Conservation (phyloP, 2,888 invertebrate species). For the Tenthredo distinguenda region DNA sequence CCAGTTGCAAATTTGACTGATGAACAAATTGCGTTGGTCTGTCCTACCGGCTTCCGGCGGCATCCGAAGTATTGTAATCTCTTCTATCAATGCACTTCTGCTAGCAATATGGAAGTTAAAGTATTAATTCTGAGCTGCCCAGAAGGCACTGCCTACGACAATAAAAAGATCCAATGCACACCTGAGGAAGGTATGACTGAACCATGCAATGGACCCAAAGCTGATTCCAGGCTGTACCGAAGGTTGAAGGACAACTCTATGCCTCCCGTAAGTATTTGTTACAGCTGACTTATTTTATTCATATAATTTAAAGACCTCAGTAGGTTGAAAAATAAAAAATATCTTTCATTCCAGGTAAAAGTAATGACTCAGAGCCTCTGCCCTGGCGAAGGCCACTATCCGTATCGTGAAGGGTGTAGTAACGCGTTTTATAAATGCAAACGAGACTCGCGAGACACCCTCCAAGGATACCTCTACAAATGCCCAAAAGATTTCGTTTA, state of each 20-base stretch:
- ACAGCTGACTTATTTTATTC: neutral
- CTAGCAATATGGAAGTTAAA: constrained; percentile 85
- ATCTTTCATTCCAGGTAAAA: constrained; percentile 81
- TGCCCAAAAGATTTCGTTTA: constrained; percentile 89
- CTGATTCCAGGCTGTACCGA: constrained; percentile 81
- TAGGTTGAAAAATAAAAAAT: constrained; percentile 6
- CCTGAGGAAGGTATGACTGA: constrained; percentile 81
- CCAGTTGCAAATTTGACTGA: constrained; percentile 80
- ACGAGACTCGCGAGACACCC: constrained; percentile 77
- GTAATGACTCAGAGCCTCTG: constrained; percentile 83
- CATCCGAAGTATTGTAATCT: constrained; percentile 91
- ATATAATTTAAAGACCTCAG: neutral
- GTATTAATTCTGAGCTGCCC: constrained; percentile 88
- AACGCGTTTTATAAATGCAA: constrained; percentile 87
- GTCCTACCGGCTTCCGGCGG: constrained; percentile 90
- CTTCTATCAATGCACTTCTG: constrained; percentile 90
- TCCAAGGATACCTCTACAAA: constrained; percentile 86
- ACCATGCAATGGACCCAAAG: constrained; percentile 81
- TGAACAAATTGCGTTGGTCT: constrained; percentile 86
- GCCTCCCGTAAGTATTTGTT: constrained; percentile 81
- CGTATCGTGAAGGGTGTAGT: constrained; percentile 86
- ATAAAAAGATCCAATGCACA: constrained; percentile 86
- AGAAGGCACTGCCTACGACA: constrained; percentile 88
- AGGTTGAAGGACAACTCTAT: constrained; percentile 79
- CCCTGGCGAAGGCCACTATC: constrained; percentile 84